These are phyloP conservation scores for Masnerella sp. DNA, from an alignment of 2,888 invertebrate species.

Conservation along the genomic window DNA sequence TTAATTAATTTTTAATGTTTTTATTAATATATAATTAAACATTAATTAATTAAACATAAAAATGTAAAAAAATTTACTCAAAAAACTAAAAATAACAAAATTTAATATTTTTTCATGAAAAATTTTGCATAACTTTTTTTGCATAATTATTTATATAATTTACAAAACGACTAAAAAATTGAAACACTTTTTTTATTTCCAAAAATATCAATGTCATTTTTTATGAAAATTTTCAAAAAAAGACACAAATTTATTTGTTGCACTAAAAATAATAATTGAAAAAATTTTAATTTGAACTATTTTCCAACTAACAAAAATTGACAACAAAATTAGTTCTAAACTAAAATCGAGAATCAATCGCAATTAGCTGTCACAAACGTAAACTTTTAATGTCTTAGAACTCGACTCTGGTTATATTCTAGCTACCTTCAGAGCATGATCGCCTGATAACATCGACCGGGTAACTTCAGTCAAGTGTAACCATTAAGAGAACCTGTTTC, in stretches of 20 bases:
- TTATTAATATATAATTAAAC: too few species aligned
- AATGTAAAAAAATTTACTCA: not conserved
- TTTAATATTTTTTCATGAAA: not conserved
- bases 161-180: too few species aligned
- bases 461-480: conserved; percentile 74
- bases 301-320: not conserved
- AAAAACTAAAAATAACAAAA: not conserved
- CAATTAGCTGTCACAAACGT: not conserved
- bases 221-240: too few species aligned
- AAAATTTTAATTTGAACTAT: too few species aligned
- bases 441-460: conserved; percentile 69
- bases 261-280: too few species aligned
- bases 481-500: conserved; percentile 74
- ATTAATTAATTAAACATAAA: not conserved
- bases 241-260: too few species aligned
- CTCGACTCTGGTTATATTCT: conserved; percentile 52
- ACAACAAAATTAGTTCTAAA: not conserved
- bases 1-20: too few species aligned
- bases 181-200: too few species aligned
- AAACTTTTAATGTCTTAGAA: conserved; percentile 22
- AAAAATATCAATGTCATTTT: too few species aligned
- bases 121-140: too few species aligned
- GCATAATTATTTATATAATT: too few species aligned
- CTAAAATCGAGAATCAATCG: not conserved
- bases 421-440: conserved; percentile 64